Percentiles rank a stretch among this genome's conserved stretches.
Evolutionary conservation across 2,888 invertebrate species (phyloP).

Genomic region (Pachliopta kotzebuea): DNA sequence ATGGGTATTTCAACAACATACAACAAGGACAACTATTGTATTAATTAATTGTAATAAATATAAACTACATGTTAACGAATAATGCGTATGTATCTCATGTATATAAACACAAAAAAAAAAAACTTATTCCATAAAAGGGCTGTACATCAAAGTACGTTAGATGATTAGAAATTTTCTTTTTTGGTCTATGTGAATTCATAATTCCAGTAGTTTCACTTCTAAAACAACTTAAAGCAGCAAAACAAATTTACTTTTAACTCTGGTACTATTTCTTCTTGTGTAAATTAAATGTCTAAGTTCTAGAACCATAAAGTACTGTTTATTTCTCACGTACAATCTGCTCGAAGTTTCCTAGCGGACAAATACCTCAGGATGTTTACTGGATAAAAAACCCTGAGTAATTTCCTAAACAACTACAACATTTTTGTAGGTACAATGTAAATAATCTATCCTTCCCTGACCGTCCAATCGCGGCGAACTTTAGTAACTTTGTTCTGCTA

Average conservation of each 20-base stretch:
- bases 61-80: too few species aligned
- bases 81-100: too few species aligned
- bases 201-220: too few species aligned
- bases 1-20: constrained; percentile 58
- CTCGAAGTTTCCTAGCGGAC: constrained; percentile 1
- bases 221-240: not conserved
- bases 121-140: too few species aligned
- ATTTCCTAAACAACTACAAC: constrained; percentile 14
- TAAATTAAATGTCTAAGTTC: constrained; percentile 13
- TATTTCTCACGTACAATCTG: not conserved
- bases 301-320: constrained; percentile 9
- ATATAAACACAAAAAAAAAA: too few species aligned
- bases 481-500: constrained; percentile 17
- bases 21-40: constrained; percentile 43
- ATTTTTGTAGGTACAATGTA: constrained; percentile 5
- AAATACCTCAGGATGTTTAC: constrained; percentile 26
- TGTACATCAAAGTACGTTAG: too few species aligned
- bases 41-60: constrained; percentile 30
- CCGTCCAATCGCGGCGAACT: constrained; percentile 21
- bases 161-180: too few species aligned
- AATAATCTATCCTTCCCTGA: constrained; percentile 13
- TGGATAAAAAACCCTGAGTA: constrained; percentile 36
- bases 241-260: not conserved
- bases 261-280: not conserved
- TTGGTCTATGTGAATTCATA: too few species aligned